Evolutionary conservation across 2,797 vertebrate genomes (phyloP).

Genomic region (Propithecus deckenii): DNA sequence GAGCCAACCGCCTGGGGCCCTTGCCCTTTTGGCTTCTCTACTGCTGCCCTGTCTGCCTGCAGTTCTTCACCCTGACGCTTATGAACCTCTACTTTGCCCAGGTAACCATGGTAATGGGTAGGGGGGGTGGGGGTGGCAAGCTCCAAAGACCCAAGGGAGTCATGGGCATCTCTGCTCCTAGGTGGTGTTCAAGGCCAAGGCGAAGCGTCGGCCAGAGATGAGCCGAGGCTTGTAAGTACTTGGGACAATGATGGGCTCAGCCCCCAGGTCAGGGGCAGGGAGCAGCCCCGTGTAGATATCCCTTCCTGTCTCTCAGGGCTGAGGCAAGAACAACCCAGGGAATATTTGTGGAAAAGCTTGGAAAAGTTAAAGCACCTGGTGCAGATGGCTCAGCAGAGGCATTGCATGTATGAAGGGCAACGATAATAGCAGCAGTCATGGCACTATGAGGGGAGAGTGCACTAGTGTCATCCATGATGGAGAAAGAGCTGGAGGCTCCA

Average conservation of each 20-base stretch:
- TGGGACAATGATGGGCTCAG: not conserved
- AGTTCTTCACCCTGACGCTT: slow-evolving; percentile 94
- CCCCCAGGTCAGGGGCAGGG: not conserved
- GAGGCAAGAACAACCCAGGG: not conserved
- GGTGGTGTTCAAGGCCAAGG: slow-evolving; percentile 92
- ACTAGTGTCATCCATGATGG: not conserved
- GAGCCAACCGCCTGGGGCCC: slow-evolving; percentile 89
- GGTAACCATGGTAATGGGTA: slow-evolving; percentile 81
- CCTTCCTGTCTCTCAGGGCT: not conserved
- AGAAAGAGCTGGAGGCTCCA: not conserved
- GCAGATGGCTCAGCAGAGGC: not conserved
- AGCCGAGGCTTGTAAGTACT: slow-evolving; percentile 89
- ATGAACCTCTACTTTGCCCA: slow-evolving; percentile 94
- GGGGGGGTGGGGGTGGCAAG: not conserved
- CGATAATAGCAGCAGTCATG: not conserved
- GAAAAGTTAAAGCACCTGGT: not conserved
- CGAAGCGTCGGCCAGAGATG: slow-evolving; percentile 84
- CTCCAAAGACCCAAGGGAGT: not conserved
- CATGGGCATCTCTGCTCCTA: slow-evolving; percentile 74
- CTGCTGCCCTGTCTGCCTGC: slow-evolving; percentile 93
- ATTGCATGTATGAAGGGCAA: not conserved
- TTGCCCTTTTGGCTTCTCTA: slow-evolving; percentile 92
- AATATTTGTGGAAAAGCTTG: not conserved
- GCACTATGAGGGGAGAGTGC: not conserved
- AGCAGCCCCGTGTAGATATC: not conserved